Conservation (phyloP, 53 echinoderm and acorn worm genomes). For the Zoroaster sp. region DNA sequence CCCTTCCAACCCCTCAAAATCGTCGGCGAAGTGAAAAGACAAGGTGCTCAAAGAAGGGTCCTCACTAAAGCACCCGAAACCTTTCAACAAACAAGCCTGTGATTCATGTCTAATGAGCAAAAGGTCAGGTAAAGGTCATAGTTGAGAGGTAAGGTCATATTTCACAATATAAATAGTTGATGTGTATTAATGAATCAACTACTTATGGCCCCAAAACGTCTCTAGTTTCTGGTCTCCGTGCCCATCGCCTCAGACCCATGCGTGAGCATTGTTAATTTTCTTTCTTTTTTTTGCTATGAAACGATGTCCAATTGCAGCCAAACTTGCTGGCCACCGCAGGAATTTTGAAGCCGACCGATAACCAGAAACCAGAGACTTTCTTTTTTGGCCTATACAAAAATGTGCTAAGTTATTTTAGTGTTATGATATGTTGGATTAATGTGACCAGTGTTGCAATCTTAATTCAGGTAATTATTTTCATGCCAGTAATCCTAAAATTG, state of each 20-base stretch:
- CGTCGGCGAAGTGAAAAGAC: slow-evolving; percentile 52
- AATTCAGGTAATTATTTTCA: not conserved
- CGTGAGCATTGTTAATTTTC: too few species aligned
- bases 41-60: slow-evolving; percentile 57
- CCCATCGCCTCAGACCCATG: too few species aligned
- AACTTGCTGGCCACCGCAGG: too few species aligned
- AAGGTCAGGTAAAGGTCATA: not conserved
- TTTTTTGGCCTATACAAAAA: not conserved
- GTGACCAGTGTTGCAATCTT: not conserved
- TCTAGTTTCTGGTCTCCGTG: too few species aligned
- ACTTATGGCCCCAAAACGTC: too few species aligned
- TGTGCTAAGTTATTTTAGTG: not conserved
- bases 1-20: slow-evolving; percentile 77
- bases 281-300: too few species aligned
- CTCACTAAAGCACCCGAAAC: slow-evolving; percentile 32
- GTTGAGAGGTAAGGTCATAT: too few species aligned
- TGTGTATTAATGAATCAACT: not conserved
- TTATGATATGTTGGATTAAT: not conserved
- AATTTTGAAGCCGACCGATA: too few species aligned
- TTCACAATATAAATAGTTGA: not conserved
- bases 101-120: not conserved
- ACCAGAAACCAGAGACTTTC: too few species aligned
- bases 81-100: slow-evolving; percentile 51
- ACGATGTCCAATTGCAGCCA: too few species aligned
- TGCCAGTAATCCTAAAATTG: not conserved